Evolutionary conservation across 2,888 invertebrate species (phyloP).

Genomic region (Gortyna flavago): DNA sequence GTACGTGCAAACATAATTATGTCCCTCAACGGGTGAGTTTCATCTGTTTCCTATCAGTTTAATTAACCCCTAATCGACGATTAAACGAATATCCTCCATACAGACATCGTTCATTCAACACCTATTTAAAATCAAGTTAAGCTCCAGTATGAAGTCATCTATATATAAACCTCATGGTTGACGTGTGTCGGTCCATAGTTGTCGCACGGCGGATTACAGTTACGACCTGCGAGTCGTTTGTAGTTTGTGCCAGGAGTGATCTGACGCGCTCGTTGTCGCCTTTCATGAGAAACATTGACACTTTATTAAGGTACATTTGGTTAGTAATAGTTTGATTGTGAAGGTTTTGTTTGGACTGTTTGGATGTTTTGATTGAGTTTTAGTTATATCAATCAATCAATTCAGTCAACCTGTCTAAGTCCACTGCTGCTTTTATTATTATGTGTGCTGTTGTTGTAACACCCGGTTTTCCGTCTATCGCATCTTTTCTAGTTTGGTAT

Average conservation of each 20-base stretch:
- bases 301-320: constrained; percentile 13
- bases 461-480: background rate
- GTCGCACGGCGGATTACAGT: constrained; percentile 36
- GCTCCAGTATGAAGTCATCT: constrained; percentile 24
- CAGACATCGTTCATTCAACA: constrained; percentile 10
- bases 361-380: constrained; percentile 2
- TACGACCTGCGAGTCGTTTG: constrained; percentile 32
- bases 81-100: background rate
- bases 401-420: background rate
- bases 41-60: background rate
- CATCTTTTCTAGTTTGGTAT: background rate
- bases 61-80: constrained; percentile 10
- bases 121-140: constrained; percentile 2
- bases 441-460: background rate
- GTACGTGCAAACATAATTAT: background rate
- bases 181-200: background rate
- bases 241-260: constrained; percentile 52
- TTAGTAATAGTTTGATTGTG: constrained; percentile 21
- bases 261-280: constrained; percentile 46
- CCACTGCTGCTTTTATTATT: background rate
- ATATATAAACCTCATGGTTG: constrained; percentile 15
- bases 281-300: constrained; percentile 28
- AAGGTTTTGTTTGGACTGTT: background rate
- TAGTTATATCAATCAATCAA: background rate
- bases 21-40: too few relatives aligned